Base-by-base conservation (phyloP, 2,888 invertebrate genomes). In the Heteromurus nitidus region DNA sequence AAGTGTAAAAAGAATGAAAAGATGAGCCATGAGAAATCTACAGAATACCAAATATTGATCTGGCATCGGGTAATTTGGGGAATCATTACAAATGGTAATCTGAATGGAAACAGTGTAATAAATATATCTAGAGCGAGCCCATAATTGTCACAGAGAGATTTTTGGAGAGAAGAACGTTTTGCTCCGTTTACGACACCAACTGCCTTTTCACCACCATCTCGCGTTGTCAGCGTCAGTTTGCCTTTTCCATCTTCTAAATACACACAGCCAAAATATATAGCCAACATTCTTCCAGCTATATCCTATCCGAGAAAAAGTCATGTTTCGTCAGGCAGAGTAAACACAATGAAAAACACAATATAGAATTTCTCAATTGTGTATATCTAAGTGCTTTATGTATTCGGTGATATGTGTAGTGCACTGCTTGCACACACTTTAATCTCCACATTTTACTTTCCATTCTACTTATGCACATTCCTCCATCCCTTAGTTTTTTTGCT, bases 61-160 rank as follows among this genome's bases (percentile, higher is more conserved):
- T 47, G 7, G 47, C 47, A 53, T 24, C 24, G 53, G 24, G 20
- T 53, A 60, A 60, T 60, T 30, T 28, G 60, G 30, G 3, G n/a
- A 18, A 60, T 60, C 60, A 60, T 60, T 60, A 60, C 30, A 30
- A 60, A 60, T 60, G 60, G 60, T 30, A 60, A 60, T 60, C 30
- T 58, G 58, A 28, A 58, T 58, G 60, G 30, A 60, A 60, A 28
- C 30, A 18, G 30, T 30, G 60, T 30, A 28, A 60, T 60, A 60
- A 60, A 60, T 28, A 28, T 60, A 30, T 60, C 60, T 30, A 30
- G 60, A 60, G 60, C 60, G 60, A 18, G 24, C 30, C 36, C 62
- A 74, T 74, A 74, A 74, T 74, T 74, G 73, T 74, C 73, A 74
- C 31, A 64, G 26, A n/a, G 64, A 53, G 62, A 72, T 72, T 58